Evolutionary conservation across 2,888 invertebrate genomes (phyloP).

Genomic region (Netelia melanura): DNA sequence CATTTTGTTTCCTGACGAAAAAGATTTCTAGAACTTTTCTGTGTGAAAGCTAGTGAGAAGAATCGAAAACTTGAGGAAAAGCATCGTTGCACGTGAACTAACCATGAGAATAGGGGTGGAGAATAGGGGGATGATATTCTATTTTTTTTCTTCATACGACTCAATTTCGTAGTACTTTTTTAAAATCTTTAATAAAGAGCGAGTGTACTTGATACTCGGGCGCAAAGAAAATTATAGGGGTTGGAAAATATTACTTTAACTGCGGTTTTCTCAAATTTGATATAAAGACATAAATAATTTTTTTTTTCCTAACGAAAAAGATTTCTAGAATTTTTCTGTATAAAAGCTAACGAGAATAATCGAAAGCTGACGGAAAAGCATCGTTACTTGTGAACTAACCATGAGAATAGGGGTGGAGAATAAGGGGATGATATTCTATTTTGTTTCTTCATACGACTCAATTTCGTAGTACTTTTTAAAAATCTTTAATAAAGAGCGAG

Average conservation of each 20-base stretch:
- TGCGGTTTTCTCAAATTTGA: slow-evolving; percentile 7
- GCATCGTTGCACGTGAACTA: too few species aligned
- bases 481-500: background rate
- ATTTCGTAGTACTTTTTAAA: background rate
- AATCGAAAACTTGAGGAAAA: too few species aligned
- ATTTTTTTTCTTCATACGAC: background rate
- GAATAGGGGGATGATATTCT: background rate
- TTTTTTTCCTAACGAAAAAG: too few species aligned
- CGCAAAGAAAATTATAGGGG: background rate
- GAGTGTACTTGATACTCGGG: slow-evolving; percentile 12
- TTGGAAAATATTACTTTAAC: slow-evolving; percentile 10
- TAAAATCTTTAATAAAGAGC: background rate
- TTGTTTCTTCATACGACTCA: background rate
- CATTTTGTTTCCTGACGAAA: too few species aligned
- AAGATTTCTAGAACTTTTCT: too few species aligned
- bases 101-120: background rate
- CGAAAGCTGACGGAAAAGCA: too few species aligned
- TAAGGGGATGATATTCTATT: background rate
- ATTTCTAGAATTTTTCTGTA: too few species aligned
- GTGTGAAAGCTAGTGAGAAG: too few species aligned
- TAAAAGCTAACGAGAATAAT: too few species aligned
- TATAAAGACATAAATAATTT: too few species aligned
- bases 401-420: background rate
- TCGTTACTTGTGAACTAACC: background rate
- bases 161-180: background rate